Percentiles rank a stretch among this genome's conserved stretches.
Conservation (phyloP, 2,797 vertebrate genomes). For the Ficedula albicollis region DNA sequence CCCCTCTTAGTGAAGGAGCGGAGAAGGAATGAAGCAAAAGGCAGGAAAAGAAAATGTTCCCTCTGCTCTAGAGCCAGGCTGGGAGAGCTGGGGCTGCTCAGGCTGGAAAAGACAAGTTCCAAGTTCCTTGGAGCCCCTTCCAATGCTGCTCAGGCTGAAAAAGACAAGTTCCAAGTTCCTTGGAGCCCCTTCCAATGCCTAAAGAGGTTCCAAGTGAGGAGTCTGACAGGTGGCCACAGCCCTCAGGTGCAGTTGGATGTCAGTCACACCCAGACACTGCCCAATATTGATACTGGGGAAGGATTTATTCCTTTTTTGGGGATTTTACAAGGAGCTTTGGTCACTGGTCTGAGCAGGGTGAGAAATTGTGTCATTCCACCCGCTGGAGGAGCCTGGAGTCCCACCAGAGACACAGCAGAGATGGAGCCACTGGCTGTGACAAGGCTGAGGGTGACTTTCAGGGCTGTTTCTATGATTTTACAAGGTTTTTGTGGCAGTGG, state of each 20-base stretch:
- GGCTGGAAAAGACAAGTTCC: neutral
- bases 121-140: too few relatives aligned
- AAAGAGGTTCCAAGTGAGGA: neutral
- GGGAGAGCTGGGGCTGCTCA: neutral
- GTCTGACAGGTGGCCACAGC: neutral
- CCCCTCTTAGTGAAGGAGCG: neutral
- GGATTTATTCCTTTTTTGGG: neutral
- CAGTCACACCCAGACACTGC: neutral
- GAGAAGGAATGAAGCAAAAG: neutral
- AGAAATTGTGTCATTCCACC: neutral
- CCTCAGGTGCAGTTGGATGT: neutral
- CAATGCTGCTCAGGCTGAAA: neutral
- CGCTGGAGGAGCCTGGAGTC: neutral
- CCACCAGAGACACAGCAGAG: neutral
- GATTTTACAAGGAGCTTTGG: neutral
- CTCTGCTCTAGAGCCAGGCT: neutral
- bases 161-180: neutral
- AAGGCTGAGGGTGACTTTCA: neutral
- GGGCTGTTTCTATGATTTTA: neutral
- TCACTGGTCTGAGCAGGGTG: neutral
- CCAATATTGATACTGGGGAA: rapidly evolving
- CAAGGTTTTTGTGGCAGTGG: neutral
- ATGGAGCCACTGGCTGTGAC: rapidly evolving
- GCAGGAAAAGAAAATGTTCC: neutral
- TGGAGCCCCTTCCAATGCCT: too few relatives aligned